Percentiles rank a stretch among this genome's conserved stretches.
Evolutionary conservation across 2,113 vertebrate genomes (phyloP).

Genomic region (Phaethon lepturus): DNA sequence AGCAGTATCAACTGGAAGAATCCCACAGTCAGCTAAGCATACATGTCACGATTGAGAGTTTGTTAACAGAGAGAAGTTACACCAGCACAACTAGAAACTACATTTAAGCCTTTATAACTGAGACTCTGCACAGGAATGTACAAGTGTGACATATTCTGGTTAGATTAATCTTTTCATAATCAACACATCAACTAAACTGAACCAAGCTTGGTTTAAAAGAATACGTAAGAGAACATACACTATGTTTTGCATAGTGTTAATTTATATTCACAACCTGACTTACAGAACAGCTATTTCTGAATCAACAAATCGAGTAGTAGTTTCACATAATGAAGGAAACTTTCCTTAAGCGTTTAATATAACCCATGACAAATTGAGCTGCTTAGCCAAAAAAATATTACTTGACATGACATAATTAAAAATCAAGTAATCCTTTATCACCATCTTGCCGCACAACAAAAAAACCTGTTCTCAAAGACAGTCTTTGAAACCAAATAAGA

Average conservation of each 20-base stretch:
- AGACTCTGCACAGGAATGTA: background rate
- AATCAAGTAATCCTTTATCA: constrained; percentile 39
- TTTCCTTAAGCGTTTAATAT: constrained; percentile 20
- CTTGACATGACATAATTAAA: constrained; percentile 55
- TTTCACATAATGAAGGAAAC: constrained; percentile 30
- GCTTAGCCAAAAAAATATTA: constrained; percentile 40
- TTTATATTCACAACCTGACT: constrained; percentile 29
- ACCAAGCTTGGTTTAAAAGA: constrained; percentile 9
- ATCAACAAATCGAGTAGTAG: constrained; percentile 28
- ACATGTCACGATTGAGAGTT: background rate
- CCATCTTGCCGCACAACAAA: background rate
- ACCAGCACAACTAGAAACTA: constrained; percentile 9
- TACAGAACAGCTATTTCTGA: constrained; percentile 43
- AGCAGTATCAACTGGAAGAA: background rate
- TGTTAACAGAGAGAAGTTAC: background rate
- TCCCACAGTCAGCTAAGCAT: background rate
- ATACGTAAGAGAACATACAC: background rate
- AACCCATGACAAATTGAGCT: constrained; percentile 43
- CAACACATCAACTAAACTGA: constrained; percentile 3
- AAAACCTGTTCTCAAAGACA: constrained; percentile 24
- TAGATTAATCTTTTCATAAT: constrained; percentile 18
- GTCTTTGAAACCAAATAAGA: constrained; percentile 34
- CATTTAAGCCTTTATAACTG: background rate
- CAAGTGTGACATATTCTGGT: background rate
- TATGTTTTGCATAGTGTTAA: background rate